These are phyloP conservation scores for Vespertilio murinus DNA, from an alignment of 2,797 vertebrate species.

Conservation along the genomic window DNA sequence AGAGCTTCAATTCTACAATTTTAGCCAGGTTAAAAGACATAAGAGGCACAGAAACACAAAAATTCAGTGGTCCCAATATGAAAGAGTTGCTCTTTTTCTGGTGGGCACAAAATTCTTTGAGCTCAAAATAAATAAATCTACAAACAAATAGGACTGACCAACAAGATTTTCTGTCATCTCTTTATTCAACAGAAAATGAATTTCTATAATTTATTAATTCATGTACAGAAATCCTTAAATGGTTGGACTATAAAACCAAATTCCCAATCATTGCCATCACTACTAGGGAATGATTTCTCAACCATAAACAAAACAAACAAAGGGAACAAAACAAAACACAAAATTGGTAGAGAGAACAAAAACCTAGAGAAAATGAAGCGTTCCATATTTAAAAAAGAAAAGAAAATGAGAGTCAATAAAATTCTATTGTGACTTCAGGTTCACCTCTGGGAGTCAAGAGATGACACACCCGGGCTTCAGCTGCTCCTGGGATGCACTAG, in stretches of 20 bases:
- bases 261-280: neutral
- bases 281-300: neutral
- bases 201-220: neutral
- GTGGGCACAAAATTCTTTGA: neutral
- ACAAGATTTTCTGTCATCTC: neutral
- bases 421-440: neutral
- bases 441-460: neutral
- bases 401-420: neutral
- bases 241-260: slow-evolving; percentile 4
- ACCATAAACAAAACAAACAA: neutral
- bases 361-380: neutral
- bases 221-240: slow-evolving; percentile 19
- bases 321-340: neutral
- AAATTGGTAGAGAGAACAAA: neutral
- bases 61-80: neutral
- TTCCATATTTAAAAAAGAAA: too few relatives aligned
- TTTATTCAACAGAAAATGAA: slow-evolving; percentile 20
- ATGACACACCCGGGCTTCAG: neutral
- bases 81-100: neutral
- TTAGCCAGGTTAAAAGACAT: neutral
- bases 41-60: neutral
- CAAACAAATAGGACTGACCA: neutral
- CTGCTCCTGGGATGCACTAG: fast-evolving
- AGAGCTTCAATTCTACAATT: neutral
- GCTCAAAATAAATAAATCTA: neutral